Percentiles rank a stretch among this genome's conserved stretches.
These are phyloP conservation scores for Tragelaphus imberbis DNA, from an alignment of 2,113 vertebrate species.

Conservation along the genomic window DNA sequence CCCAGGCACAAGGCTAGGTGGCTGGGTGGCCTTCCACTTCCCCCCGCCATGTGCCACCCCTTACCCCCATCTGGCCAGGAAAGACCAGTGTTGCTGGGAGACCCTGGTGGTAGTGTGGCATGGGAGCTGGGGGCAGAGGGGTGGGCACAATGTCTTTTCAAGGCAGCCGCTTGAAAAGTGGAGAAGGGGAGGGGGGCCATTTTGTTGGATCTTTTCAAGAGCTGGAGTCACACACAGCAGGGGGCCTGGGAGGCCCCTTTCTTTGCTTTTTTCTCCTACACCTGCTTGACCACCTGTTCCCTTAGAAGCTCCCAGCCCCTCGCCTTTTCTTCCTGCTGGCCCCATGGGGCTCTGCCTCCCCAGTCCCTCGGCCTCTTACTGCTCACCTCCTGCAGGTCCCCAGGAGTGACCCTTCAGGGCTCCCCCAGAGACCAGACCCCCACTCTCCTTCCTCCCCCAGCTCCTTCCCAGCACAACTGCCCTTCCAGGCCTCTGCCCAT, in stretches of 20 bases:
- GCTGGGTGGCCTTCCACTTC: neutral
- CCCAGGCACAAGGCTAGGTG: neutral
- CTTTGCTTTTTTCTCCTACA: neutral
- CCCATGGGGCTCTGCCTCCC: neutral
- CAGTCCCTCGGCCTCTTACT: neutral
- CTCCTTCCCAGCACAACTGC: neutral
- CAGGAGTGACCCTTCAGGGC: neutral
- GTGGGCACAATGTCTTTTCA: neutral
- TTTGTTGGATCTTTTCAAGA: neutral
- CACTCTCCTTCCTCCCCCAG: accelerated
- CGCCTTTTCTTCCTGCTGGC: neutral
- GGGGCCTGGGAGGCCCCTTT: neutral
- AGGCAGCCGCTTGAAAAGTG: neutral
- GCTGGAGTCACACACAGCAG: neutral
- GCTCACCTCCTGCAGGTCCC: neutral
- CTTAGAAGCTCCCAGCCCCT: neutral
- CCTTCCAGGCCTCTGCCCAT: neutral
- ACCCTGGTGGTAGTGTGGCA: neutral
- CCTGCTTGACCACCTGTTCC: neutral
- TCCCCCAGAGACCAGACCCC: neutral
- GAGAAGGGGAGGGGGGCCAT: neutral
- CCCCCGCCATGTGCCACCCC: neutral
- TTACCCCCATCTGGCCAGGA: neutral
- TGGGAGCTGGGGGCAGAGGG: neutral
- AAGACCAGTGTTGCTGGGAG: neutral